phyloP scores from a whole-genome alignment of 2,888 invertebrate species.

The Orthosia gothica region DNA sequence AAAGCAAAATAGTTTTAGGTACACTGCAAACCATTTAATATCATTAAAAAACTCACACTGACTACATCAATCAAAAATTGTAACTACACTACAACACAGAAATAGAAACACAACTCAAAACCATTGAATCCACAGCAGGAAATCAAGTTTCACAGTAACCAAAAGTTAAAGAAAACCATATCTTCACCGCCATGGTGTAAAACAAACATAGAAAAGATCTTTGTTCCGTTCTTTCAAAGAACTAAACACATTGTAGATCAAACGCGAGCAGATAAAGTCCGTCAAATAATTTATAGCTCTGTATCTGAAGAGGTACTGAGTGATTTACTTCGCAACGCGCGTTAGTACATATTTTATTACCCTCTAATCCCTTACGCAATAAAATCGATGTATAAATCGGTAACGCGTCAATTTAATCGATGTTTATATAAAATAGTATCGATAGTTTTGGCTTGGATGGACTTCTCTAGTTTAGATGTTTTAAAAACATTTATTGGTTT shows the following conservation, averaged over 20 bases:
- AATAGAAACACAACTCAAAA: slow-evolving; percentile 4
- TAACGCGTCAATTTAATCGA: slow-evolving; percentile 41
- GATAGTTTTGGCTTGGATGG: slow-evolving; percentile 15
- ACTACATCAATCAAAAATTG: slow-evolving; percentile 11
- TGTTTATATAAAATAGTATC: slow-evolving; percentile 30
- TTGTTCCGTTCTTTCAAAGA: slow-evolving; percentile 63
- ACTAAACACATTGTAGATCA: slow-evolving; percentile 74
- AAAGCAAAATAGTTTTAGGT: background rate
- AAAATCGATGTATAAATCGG: slow-evolving; percentile 52
- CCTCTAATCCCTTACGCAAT: slow-evolving; percentile 68
- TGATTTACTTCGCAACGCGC: slow-evolving; percentile 70
- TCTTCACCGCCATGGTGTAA: slow-evolving; percentile 39
- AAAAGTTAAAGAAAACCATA: slow-evolving; percentile 46
- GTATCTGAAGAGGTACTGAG: slow-evolving; percentile 69
- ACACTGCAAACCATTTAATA: slow-evolving; percentile 9
- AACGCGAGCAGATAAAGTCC: slow-evolving; percentile 70
- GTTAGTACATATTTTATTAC: slow-evolving; percentile 63
- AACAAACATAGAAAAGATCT: slow-evolving; percentile 45
- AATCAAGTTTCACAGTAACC: slow-evolving; percentile 14
- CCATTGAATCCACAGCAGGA: slow-evolving; percentile 9
- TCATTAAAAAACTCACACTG: background rate
- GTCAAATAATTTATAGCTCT: slow-evolving; percentile 70
- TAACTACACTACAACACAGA: slow-evolving; percentile 5
- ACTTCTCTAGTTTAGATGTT: background rate
- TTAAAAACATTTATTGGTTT: slow-evolving; percentile 12